Evolutionary conservation across 2,888 invertebrate genomes (phyloP), one percentile per base, ranked within the genome.

Genomic region (Himalopsyche kuldschensis): DNA sequence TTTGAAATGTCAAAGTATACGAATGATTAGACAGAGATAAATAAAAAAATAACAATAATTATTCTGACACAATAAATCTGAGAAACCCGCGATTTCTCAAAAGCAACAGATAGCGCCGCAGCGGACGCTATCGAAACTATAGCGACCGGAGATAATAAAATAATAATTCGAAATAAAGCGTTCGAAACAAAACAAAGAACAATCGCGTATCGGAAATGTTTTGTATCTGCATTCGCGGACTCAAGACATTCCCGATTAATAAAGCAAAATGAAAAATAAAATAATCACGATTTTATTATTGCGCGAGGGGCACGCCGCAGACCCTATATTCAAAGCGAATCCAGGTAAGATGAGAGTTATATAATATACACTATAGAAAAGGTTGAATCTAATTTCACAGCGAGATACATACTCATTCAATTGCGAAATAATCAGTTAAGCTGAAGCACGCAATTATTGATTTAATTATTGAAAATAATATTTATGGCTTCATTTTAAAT

Each of bases 271-370:
- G 69, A 80, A 80, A 80, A 75, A 80, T 75, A 35, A 81, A 81
- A 81, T 77, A 81, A 81, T 81, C 81, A 81, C 81, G 81, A 81
- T 55, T 81, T 81, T 80, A 81, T 48, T 81, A 81, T 47, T 76
- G 81, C 76, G 76, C 32, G 41, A 76, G 35, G 31, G n/a, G 32
- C 35, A 32, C 35, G 76, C 76, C 76, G 32, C 76, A 35, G 76
- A 6, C 24, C 69, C 27, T 27, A 69, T 69, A 69, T 15, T 27
- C 8, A 15, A 69, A 27, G 4, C 69, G 3, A 27, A 69, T 69
- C 11, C 69, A 4, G 4, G 2, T 11, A 27, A 69, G 24, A 11
- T 69, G 69, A 69, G 11, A 15, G 15, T 1, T 15, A 41, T 3
- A 41, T 3, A 41, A 3, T 15, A 41, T 3, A 41, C 15, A 41